phyloP scores from a whole-genome alignment of 2,113 vertebrate species.

The Nerophis ophidion region DNA sequence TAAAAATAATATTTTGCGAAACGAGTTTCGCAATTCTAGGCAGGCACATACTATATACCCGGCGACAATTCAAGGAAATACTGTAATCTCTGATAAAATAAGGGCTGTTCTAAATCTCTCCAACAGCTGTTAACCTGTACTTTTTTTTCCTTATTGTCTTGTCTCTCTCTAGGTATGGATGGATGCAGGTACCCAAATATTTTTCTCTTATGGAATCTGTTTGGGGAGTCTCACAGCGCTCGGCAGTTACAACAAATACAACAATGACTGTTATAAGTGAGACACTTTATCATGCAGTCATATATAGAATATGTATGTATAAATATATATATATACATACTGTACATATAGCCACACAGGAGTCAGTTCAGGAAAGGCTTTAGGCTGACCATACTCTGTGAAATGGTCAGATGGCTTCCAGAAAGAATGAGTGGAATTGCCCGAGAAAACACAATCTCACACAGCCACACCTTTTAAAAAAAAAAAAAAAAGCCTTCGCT shows the following conservation, averaged over 20 bases:
- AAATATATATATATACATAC: neutral
- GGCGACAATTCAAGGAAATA: too few relatives aligned
- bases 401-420: conserved; percentile 40
- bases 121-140: neutral
- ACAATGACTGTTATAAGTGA: conserved; percentile 95
- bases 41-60: too few relatives aligned
- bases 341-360: conserved; percentile 4
- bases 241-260: conserved; percentile 94
- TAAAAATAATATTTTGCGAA: too few relatives aligned
- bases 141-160: neutral
- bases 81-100: neutral
- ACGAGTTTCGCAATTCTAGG: too few relatives aligned
- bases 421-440: conserved; percentile 62
- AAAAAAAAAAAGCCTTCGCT: conserved; percentile 39
- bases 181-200: conserved; percentile 91
- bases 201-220: conserved; percentile 91
- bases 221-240: conserved; percentile 87
- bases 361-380: neutral
- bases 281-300: conserved; percentile 18
- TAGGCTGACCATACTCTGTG: conserved; percentile 3
- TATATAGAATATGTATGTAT: neutral
- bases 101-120: too few relatives aligned
- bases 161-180: conserved; percentile 81
- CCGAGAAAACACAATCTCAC: conserved; percentile 49
- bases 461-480: conserved; percentile 42